Evolutionary conservation across 2,797 vertebrate species (phyloP).

Genomic region (Echiichthys vipera): DNA sequence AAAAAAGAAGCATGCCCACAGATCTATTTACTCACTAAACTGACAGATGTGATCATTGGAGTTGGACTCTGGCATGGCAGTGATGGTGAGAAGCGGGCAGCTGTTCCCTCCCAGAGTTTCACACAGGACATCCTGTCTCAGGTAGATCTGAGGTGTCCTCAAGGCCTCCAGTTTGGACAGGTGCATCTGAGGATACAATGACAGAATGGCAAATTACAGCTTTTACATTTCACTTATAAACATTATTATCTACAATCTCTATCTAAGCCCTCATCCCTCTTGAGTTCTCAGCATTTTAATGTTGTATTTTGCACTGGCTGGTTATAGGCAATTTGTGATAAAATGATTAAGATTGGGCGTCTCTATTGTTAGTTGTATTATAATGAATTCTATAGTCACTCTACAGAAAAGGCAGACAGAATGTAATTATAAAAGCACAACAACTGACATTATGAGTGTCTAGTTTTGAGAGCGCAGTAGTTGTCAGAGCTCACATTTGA

Average conservation of each 20-base stretch:
- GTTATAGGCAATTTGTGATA: constrained; percentile 21
- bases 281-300: not conserved
- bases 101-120: constrained; percentile 93
- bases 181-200: constrained; percentile 89
- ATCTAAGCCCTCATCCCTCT: not conserved
- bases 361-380: constrained; percentile 8
- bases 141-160: constrained; percentile 93
- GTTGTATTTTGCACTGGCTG: constrained; percentile 4
- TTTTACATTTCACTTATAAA: constrained; percentile 5
- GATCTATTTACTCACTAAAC: constrained; percentile 90
- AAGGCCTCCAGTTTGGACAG: constrained; percentile 92
- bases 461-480: not conserved
- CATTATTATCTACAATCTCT: not conserved
- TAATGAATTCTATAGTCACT: not conserved
- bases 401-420: constrained; percentile 13
- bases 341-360: constrained; percentile 6
- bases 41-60: constrained; percentile 94
- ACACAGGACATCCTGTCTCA: constrained; percentile 92
- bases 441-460: constrained; percentile 4
- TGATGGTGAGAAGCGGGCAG: constrained; percentile 97
- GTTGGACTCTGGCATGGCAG: constrained; percentile 95
- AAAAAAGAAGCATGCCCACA: not conserved
- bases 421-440: constrained; percentile 1
- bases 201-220: not conserved
- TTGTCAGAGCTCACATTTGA: constrained; percentile 10